Conservation (phyloP, 2,888 invertebrate species). For the Spatulosminthurus flaviceps region DNA sequence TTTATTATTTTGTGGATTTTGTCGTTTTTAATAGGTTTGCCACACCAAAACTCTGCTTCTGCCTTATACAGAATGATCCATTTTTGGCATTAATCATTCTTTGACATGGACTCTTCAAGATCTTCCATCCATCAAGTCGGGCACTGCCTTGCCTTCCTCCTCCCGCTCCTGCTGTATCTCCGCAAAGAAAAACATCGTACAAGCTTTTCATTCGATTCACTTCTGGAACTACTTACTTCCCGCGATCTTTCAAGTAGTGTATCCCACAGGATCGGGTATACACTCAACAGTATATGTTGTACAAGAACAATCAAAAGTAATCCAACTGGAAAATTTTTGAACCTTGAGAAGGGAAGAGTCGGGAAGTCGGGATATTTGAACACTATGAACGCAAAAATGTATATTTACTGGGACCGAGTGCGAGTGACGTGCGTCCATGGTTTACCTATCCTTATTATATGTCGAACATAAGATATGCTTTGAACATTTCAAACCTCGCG, state of each 20-base stretch:
- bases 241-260: slow-evolving; percentile 12
- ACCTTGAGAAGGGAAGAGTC: too few species aligned
- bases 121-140: slow-evolving; percentile 63
- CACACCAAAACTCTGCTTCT: slow-evolving; percentile 30
- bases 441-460: too few species aligned
- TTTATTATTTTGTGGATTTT: slow-evolving; percentile 59
- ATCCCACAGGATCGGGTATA: too few species aligned
- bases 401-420: too few species aligned
- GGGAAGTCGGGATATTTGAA: too few species aligned
- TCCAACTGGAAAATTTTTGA: too few species aligned
- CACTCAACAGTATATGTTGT: too few species aligned
- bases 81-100: slow-evolving; percentile 64
- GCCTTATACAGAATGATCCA: slow-evolving; percentile 59
- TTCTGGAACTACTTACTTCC: slow-evolving; percentile 25
- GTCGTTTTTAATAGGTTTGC: slow-evolving; percentile 51
- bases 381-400: too few species aligned
- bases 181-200: slow-evolving; percentile 16
- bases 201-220: slow-evolving; percentile 31
- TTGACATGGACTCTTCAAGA: slow-evolving; percentile 63
- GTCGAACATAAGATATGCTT: too few species aligned
- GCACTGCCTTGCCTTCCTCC: slow-evolving; percentile 33
- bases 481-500: too few species aligned
- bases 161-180: slow-evolving; percentile 18
- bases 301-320: too few species aligned
- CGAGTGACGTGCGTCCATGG: too few species aligned